A percentile compares a stretch with the other conserved stretches of the same genome.
Evolutionary conservation across 2,888 invertebrate species (phyloP).

Genomic region (Caenorhabditis uteleia): DNA sequence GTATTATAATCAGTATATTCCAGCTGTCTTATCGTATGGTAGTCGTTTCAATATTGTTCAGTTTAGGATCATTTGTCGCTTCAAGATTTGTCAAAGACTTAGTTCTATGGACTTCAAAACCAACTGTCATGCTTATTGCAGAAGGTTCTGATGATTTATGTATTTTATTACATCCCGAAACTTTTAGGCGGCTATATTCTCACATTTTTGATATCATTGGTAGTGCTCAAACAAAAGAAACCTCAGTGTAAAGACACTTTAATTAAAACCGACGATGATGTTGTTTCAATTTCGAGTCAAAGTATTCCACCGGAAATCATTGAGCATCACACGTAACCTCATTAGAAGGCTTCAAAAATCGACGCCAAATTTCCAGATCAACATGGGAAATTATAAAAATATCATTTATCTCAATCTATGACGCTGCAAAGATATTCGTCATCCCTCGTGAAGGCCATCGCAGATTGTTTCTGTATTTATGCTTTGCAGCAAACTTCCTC

Average conservation of each 20-base stretch:
- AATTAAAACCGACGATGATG: constrained; percentile 22
- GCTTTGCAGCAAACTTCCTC: constrained; percentile 60
- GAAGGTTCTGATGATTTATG: constrained; percentile 29
- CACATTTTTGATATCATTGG: constrained; percentile 10
- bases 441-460: constrained; percentile 48
- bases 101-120: constrained; percentile 41
- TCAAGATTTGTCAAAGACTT: constrained; percentile 50
- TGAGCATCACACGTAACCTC: background rate
- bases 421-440: constrained; percentile 51
- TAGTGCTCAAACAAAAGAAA: constrained; percentile 33
- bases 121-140: constrained; percentile 42
- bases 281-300: too few relatives aligned
- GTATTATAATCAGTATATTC: constrained; percentile 9
- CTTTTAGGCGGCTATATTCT: constrained; percentile 22
- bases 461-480: constrained; percentile 54
- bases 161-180: background rate
- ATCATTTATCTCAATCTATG: constrained; percentile 51
- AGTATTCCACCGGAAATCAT: constrained; percentile 1
- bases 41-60: constrained; percentile 60
- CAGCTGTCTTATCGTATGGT: constrained; percentile 65
- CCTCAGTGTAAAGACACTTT: constrained; percentile 15
- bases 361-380: constrained; percentile 14
- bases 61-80: constrained; percentile 53
- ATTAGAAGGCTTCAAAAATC: background rate
- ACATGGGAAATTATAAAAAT: constrained; percentile 37